Conservation (phyloP, 35 echinoderm and acorn worm genomes). For the Ophioderma brevispina region DNA sequence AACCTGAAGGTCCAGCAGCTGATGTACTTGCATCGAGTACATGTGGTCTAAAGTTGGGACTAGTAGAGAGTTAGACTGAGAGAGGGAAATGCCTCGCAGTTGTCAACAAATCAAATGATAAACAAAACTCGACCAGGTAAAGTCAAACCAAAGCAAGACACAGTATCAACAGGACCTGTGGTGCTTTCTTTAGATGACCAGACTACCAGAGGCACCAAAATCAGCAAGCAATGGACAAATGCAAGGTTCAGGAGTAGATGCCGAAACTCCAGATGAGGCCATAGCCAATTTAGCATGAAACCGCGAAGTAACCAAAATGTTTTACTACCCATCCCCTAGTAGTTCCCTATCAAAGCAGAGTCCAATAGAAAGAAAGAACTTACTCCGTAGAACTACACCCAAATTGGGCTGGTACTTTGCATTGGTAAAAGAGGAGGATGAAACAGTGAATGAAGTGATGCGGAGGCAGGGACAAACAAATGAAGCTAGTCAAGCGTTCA, state of each 20-base stretch:
- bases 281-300: conserved; percentile 21
- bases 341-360: background rate
- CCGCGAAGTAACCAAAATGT: conserved; percentile 23
- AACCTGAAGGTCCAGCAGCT: no score
- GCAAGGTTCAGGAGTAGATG: background rate
- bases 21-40: no score
- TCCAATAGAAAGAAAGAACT: background rate
- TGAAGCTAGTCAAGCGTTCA: background rate
- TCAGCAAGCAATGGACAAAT: background rate
- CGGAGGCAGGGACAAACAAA: background rate
- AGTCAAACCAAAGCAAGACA: background rate
- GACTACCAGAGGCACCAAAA: background rate
- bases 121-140: no score
- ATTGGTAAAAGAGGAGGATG: conserved; percentile 40
- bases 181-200: no score
- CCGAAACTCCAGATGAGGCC: background rate
- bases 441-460: background rate
- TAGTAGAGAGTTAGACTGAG: no score
- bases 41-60: no score
- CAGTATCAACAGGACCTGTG: background rate
- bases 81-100: no score
- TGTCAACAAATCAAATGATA: no score
- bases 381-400: background rate
- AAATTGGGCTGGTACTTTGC: conserved; percentile 38
- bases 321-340: conserved; percentile 28